A percentile compares a stretch with the other conserved stretches of the same genome.
These are phyloP conservation scores for Eptesicus fuscus DNA, from an alignment of 2,113 vertebrate genomes.

Conservation along the genomic window DNA sequence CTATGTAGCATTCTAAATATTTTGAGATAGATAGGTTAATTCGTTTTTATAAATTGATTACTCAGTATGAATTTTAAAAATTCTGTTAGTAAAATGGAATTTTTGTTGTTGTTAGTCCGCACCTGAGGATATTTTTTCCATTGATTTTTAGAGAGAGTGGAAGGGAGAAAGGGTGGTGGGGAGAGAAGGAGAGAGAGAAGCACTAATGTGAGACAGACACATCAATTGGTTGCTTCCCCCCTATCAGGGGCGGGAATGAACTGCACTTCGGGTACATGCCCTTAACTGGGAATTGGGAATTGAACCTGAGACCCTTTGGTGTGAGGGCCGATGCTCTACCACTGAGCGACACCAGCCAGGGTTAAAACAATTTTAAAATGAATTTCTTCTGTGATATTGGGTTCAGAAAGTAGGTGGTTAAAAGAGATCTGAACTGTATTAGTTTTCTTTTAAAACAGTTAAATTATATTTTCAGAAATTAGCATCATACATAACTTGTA, in stretches of 20 bases:
- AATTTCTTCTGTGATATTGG: background rate
- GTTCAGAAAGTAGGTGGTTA: background rate
- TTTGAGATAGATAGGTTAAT: background rate
- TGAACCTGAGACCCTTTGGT: too few relatives aligned
- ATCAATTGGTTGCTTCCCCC: too few relatives aligned
- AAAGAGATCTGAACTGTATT: background rate
- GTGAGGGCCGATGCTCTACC: too few relatives aligned
- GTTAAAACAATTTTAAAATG: background rate
- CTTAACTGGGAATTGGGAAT: too few relatives aligned
- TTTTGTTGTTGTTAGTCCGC: background rate
- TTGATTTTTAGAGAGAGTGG: too few relatives aligned
- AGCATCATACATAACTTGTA: background rate
- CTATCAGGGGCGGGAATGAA: too few relatives aligned
- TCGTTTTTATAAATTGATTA: background rate
- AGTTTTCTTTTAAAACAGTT: constrained; percentile 24
- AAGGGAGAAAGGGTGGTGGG: too few relatives aligned
- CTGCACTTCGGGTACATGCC: too few relatives aligned
- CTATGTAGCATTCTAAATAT: background rate
- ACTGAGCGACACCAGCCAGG: too few relatives aligned
- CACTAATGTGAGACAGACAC: too few relatives aligned
- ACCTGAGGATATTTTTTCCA: too few relatives aligned
- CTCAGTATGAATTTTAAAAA: background rate
- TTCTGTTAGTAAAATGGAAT: background rate
- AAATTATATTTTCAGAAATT: constrained; percentile 1
- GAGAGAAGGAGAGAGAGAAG: too few relatives aligned